Evolutionary conservation across 2,888 invertebrate genomes (phyloP).

Genomic region (Dryobota labecula): DNA sequence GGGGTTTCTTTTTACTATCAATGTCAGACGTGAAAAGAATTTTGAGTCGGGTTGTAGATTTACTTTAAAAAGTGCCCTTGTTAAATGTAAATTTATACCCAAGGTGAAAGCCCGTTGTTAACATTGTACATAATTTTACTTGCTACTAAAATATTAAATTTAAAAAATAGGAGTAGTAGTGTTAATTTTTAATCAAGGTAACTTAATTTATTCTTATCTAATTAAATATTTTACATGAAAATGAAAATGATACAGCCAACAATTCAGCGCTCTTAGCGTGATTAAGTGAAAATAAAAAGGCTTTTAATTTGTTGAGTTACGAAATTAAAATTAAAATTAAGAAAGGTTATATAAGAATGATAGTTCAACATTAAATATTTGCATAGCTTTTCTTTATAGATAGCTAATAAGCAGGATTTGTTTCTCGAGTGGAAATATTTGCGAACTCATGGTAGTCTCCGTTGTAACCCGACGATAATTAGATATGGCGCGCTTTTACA

Average conservation of each 20-base stretch:
- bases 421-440: constrained; percentile 73
- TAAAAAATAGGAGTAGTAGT: constrained; percentile 21
- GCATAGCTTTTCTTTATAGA: constrained; percentile 33
- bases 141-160: constrained; percentile 20
- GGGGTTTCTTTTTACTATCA: constrained; percentile 65
- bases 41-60: constrained; percentile 51
- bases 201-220: constrained; percentile 27
- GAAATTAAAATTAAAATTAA: constrained; percentile 23
- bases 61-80: constrained; percentile 55
- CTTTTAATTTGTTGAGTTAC: constrained; percentile 23
- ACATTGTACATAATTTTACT: constrained; percentile 34
- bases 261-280: constrained; percentile 35
- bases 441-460: constrained; percentile 76
- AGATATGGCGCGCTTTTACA: constrained; percentile 90
- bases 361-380: constrained; percentile 46
- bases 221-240: constrained; percentile 40
- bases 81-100: constrained; percentile 45
- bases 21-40: constrained; percentile 63
- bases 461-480: constrained; percentile 87
- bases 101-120: constrained; percentile 38
- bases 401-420: constrained; percentile 71
- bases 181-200: constrained; percentile 36
- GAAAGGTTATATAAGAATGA: constrained; percentile 14
- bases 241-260: constrained; percentile 27
- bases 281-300: constrained; percentile 40